Percentiles rank a stretch among this genome's conserved stretches.
Evolutionary conservation across 2,113 vertebrate species (phyloP).

Genomic region (Caracal caracal): DNA sequence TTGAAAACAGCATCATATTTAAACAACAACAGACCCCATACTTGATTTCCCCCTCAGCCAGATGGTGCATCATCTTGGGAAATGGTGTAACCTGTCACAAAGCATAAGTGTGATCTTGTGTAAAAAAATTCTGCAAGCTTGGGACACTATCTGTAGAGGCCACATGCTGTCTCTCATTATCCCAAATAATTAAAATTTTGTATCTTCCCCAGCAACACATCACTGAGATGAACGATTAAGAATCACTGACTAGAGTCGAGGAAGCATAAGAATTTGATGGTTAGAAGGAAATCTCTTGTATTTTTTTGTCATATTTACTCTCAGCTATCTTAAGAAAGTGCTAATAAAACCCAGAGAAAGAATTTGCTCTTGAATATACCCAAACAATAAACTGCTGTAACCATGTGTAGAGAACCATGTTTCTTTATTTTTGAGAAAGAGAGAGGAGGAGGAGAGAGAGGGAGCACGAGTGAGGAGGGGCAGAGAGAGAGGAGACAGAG

Average conservation of each 20-base stretch:
- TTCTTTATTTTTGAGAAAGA: too few species aligned
- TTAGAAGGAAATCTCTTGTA: not conserved
- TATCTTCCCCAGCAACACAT: not conserved
- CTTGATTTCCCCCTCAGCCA: constrained; percentile 62
- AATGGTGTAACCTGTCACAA: constrained; percentile 78
- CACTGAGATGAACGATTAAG: constrained; percentile 39
- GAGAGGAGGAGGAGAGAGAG: too few species aligned
- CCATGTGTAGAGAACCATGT: not conserved
- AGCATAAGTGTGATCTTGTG: constrained; percentile 58
- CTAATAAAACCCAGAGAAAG: not conserved
- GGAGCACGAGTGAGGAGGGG: too few species aligned
- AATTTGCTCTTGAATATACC: not conserved
- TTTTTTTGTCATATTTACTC: not conserved
- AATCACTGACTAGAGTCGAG: not conserved
- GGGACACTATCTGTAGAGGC: not conserved
- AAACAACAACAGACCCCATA: constrained; percentile 63
- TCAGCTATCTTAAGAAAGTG: not conserved
- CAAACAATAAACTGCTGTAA: not conserved
- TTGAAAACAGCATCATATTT: constrained; percentile 74
- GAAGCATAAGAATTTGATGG: not conserved
- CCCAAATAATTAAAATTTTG: constrained; percentile 52
- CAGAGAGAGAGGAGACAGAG: too few species aligned
- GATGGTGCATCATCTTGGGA: constrained; percentile 74
- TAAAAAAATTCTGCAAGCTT: constrained; percentile 19
- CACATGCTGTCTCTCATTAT: constrained; percentile 50